Conservation (phyloP, 2,797 vertebrate genomes). For the Monodelphis domestica region DNA sequence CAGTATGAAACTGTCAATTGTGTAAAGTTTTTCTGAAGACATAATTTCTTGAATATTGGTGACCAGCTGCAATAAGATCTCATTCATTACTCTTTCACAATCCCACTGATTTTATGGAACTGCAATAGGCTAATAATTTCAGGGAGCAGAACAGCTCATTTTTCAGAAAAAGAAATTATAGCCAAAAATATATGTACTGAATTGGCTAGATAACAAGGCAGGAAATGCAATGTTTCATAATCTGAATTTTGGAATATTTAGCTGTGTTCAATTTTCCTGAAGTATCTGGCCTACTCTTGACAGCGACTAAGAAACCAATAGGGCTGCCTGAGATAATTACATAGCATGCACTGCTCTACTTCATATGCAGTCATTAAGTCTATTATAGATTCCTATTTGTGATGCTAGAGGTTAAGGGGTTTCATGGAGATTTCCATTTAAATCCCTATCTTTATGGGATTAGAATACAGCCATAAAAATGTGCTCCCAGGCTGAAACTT, state of each 20-base stretch:
- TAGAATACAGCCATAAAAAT: constrained; percentile 58
- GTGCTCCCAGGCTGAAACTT: constrained; percentile 62
- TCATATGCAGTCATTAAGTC: constrained; percentile 62
- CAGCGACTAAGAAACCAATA: constrained; percentile 69
- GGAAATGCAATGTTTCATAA: constrained; percentile 51
- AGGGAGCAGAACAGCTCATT: constrained; percentile 56
- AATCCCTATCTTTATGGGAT: constrained; percentile 64
- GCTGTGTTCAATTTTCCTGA: constrained; percentile 64
- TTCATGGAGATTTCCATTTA: constrained; percentile 68
- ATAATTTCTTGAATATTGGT: constrained; percentile 49
- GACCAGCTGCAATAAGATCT: constrained; percentile 55
- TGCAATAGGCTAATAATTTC: constrained; percentile 72
- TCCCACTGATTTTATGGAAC: constrained; percentile 59
- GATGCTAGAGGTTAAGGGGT: constrained; percentile 46
- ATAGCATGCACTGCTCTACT: constrained; percentile 59
- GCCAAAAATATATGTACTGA: constrained; percentile 63
- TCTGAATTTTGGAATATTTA: constrained; percentile 46
- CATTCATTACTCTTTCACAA: constrained; percentile 58
- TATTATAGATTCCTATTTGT: constrained; percentile 68
- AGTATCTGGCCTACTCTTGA: constrained; percentile 64
- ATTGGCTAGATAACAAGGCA: constrained; percentile 65
- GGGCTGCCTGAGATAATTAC: constrained; percentile 76
- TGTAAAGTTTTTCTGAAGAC: constrained; percentile 52
- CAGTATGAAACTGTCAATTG: constrained; percentile 48
- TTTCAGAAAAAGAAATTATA: constrained; percentile 68